A percentile compares a stretch with the other conserved stretches of the same genome.
Evolutionary conservation across 2,888 invertebrate species (phyloP).

Genomic region (Dynastes hyllus): DNA sequence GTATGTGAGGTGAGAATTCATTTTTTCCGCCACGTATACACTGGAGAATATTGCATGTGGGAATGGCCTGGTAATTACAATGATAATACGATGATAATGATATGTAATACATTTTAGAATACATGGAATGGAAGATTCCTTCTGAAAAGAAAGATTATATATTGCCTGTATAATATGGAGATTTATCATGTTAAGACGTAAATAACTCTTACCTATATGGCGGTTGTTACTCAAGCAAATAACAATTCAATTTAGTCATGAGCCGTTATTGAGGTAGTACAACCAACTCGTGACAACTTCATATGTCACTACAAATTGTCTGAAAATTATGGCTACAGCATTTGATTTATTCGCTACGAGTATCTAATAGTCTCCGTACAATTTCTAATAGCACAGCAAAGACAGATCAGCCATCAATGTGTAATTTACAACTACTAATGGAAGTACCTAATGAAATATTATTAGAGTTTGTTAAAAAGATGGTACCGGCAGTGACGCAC

Average conservation of each 20-base stretch:
- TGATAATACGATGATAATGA: constrained; percentile 42
- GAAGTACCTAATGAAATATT: too few relatives aligned
- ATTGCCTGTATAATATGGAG: constrained; percentile 26
- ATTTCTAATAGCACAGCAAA: too few relatives aligned
- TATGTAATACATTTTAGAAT: constrained; percentile 38
- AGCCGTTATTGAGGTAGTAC: constrained; percentile 3
- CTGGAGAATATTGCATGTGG: constrained; percentile 34
- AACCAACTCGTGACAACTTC: constrained; percentile 11
- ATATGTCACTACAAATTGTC: constrained; percentile 22
- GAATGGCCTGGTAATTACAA: constrained; percentile 39
- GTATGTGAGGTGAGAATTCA: constrained; percentile 37
- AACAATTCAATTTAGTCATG: constrained; percentile 19
- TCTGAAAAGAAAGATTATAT: constrained; percentile 14
- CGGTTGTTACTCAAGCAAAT: not conserved
- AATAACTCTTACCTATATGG: constrained; percentile 18
- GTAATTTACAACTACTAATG: too few relatives aligned
- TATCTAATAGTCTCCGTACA: too few relatives aligned
- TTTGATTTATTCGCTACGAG: constrained; percentile 6
- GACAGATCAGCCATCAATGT: too few relatives aligned
- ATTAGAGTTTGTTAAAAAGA: too few relatives aligned
- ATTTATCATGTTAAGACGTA: constrained; percentile 23
- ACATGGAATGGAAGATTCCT: constrained; percentile 21
- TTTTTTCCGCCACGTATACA: constrained; percentile 14
- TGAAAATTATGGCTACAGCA: constrained; percentile 1
- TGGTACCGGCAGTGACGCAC: too few relatives aligned